Base-by-base conservation (phyloP, 2,113 vertebrate genomes). In the Oostethus manadensis region DNA sequence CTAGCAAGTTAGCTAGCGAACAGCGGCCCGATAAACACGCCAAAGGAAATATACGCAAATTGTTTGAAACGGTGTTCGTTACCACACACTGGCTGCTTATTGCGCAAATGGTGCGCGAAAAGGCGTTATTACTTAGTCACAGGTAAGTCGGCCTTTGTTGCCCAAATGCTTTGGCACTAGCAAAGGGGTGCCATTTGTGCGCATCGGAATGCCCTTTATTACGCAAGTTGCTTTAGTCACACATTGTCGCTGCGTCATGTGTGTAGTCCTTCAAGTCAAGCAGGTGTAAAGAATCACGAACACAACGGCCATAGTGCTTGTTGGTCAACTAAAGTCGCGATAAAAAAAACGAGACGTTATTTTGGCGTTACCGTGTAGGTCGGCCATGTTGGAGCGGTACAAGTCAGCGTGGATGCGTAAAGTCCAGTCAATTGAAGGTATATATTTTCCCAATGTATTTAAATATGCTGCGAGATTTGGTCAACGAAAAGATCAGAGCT, bases 341-440 rank as follows among this genome's bases (percentile, higher is more conserved):
- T 4, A 8, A 33, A 33, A 33, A 3, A 7, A 33, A 1, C 4
- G 29, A 33, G n/a, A n/a, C n/a, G 5, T 33, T 33, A 4, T 7
- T 33, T 33, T 33, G 29, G 29, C 5, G 29, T 33, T 33, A 33
- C 29, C 29, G 51, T 53, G 16, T n/a, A 7, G 51, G 26, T 18
- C 53, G 6, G 35, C 51, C 51, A 54, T 54, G 14, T 38, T 38
- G 51, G 51, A 54, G 17, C 29, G 10, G 26, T 53, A 53, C 22
- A 48, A 15, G 23, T 6, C 5, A 10, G 9, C 18, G 13, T 14
- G 15, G 13, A 50, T 2, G 22, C 17, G 9, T 17, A 4, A 4
- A 3, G 2, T 33, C 50, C 21, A 1, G n/a, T 16, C 6, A 29
- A 17, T n/a, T 17, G 8, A 29, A 51, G 45, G 6, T 3, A 33